Evolutionary conservation across 2,113 vertebrate species (phyloP), one percentile per base, ranked within the genome.

Genomic region (Carlito syrichta): DNA sequence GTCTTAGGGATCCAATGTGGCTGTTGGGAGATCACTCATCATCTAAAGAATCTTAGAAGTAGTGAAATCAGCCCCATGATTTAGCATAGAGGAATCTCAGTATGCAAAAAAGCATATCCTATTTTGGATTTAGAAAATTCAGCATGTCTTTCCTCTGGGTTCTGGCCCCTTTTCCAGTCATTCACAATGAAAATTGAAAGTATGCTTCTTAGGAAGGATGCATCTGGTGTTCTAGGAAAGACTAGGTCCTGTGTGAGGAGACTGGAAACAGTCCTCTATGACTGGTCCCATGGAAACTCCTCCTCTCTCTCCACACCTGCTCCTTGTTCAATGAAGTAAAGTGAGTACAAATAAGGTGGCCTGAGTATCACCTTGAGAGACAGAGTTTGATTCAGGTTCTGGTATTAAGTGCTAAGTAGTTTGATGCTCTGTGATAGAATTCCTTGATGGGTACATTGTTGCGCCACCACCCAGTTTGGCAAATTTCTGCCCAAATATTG

Each of bases 61-160:
- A 52, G 58, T 40, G 50, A 76, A 95, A 38, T 74, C 58, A 71
- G 68, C 48, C n/a, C 77, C 5, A 3, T 69, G 30, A 69, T 48
- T 43, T 66, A 76, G 10, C 8, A 43, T 71, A 81, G 40, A 45
- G 40, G 38, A 95, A 91, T 81, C 13, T 20, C 86, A 84, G 5
- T 43, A 19, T 77, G 1, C 60, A 79, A 92, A 84, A 8, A 63
- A 89, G 13, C 19, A 87, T 52, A 88, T 27, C 5, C 23, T 90
- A 27, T 54, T 95, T 76, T 92, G 14, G 23, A 58, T 95, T 90
- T 89, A 78, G 56, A 86, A 84, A 95, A 38, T 74, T 79, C 38
- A 71, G 2, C 17, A 2, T 89, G 22, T 73, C 74, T 92, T 87
- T 48, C 56, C n/a, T 40, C n/a, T 86, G 30, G 3, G 22, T 92